Evolutionary conservation across 2,888 invertebrate species (phyloP).

Genomic region (Saturnia japonica): DNA sequence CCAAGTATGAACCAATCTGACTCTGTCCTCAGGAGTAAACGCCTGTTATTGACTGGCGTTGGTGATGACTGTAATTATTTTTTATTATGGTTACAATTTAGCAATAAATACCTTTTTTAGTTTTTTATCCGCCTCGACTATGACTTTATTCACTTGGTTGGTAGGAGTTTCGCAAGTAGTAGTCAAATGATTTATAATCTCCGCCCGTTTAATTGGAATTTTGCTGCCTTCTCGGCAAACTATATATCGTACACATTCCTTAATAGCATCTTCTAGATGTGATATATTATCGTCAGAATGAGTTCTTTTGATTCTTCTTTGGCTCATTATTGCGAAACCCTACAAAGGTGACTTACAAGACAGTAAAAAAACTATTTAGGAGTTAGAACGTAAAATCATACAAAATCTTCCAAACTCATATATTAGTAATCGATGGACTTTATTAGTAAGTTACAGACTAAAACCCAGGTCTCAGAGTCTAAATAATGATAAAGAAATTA

Average conservation of each 20-base stretch:
- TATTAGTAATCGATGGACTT: no score
- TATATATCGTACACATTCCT: slow-evolving; percentile 66
- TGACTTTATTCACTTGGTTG: slow-evolving; percentile 47
- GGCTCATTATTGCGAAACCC: slow-evolving; percentile 40
- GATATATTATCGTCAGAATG: slow-evolving; percentile 30
- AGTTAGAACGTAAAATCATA: background rate
- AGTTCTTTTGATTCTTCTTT: slow-evolving; percentile 41
- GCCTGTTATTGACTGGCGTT: no score
- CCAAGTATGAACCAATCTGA: no score
- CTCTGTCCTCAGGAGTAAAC: no score
- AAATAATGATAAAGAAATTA: no score
- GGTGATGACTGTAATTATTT: no score
- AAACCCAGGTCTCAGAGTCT: no score
- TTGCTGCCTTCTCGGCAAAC: slow-evolving; percentile 68
- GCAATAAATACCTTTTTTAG: slow-evolving; percentile 53
- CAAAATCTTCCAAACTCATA: no score
- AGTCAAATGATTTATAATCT: slow-evolving; percentile 60
- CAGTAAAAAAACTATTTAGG: background rate
- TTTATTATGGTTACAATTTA: no score
- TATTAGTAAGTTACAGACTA: no score
- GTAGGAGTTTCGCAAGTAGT: slow-evolving; percentile 47
- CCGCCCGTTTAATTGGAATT: slow-evolving; percentile 62
- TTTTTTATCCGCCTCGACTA: slow-evolving; percentile 55
- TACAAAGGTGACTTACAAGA: background rate
- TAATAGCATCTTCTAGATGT: slow-evolving; percentile 45